Evolutionary conservation across 2,888 invertebrate species (phyloP), one percentile per base, ranked within the genome.

Genomic region (Drosophila lutescens): DNA sequence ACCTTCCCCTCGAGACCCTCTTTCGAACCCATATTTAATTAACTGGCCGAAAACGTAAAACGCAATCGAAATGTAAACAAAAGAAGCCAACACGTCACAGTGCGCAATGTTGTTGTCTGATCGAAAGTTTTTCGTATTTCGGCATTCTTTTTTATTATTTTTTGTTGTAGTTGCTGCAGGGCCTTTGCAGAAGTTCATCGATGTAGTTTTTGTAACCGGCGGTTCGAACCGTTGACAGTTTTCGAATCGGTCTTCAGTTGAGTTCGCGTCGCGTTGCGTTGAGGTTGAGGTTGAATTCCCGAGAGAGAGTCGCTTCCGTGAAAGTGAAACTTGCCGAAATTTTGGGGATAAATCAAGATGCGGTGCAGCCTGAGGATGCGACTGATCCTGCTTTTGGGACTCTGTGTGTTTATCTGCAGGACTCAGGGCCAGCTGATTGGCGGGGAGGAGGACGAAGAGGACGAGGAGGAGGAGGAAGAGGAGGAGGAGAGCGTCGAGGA

Each of bases 401-500:
- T 88, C 40, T 86, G 86, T 15, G 54, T 85, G 59, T 73, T 85
- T 1, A 49, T 86, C 6, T 36, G 65, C 26, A 53, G 81, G 20
- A 75, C 68, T 26, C 77, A 82, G 59, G 76, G 80, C 0, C 90
- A 89, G 62, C 76, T 90, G 32, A 90, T 88, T 62, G 89, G 88
- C 4, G 90, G 88, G 60, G 90, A 91, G 54, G 89, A 86, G 34
- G 88, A 90, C 62, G 90, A 90, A n/a, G 91, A 90, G 51, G 91
- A 91, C 47, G 78, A 77, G 46, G 91, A 91, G 49, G 91, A 90
- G 49, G 91, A 90, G 59, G 90, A 91, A 57, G 90, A 90, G 58
- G 90, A 91, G 57, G 91, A 90, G 60, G 90, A 90, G 50, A 91
- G 91, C 57, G 65, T 76, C 20, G 91, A 91, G 66, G 91, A 91